A percentile compares a stretch with the other conserved stretches of the same genome.
Evolutionary conservation across 2,888 invertebrate genomes (phyloP).

Genomic region (Drosophila ezoana): DNA sequence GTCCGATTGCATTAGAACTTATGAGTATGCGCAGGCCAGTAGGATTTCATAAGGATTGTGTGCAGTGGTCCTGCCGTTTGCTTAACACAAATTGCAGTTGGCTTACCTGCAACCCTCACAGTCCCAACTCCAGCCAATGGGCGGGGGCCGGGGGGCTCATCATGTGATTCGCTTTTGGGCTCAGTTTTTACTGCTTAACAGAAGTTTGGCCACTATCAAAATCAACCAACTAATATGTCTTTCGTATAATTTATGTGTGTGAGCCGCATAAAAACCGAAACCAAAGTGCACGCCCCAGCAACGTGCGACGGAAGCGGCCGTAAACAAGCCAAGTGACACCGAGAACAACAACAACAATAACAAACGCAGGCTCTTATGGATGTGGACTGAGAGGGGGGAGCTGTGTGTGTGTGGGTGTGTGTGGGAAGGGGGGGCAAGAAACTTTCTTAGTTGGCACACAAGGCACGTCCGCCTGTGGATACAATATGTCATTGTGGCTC

Average conservation of each 20-base stretch:
- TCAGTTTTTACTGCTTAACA: conserved; percentile 46
- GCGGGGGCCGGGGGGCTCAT: not conserved
- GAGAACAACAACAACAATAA: conserved; percentile 15
- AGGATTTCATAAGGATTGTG: conserved; percentile 2
- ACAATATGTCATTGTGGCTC: conserved; percentile 75
- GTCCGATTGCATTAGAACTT: conserved; percentile 31
- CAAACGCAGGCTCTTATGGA: not conserved
- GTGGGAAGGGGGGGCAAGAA: conserved; percentile 28
- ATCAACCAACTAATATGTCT: conserved; percentile 68
- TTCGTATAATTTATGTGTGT: conserved; percentile 66
- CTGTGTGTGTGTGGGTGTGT: conserved; percentile 1
- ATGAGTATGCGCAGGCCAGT: not conserved
- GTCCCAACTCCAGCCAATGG: not conserved
- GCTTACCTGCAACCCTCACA: conserved; percentile 16
- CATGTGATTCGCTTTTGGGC: conserved; percentile 8
- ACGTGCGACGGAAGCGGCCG: conserved; percentile 48
- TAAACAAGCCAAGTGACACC: conserved; percentile 57
- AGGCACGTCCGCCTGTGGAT: conserved; percentile 74
- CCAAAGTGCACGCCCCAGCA: conserved; percentile 40
- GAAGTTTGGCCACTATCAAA: conserved; percentile 61
- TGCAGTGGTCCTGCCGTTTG: conserved; percentile 5
- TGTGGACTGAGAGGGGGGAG: not conserved
- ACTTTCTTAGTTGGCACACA: conserved; percentile 65
- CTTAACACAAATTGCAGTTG: conserved; percentile 18
- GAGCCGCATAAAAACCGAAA: conserved; percentile 56